These are phyloP conservation scores for Darevskia mixta DNA, from an alignment of 2,797 vertebrate species.

Conservation along the genomic window DNA sequence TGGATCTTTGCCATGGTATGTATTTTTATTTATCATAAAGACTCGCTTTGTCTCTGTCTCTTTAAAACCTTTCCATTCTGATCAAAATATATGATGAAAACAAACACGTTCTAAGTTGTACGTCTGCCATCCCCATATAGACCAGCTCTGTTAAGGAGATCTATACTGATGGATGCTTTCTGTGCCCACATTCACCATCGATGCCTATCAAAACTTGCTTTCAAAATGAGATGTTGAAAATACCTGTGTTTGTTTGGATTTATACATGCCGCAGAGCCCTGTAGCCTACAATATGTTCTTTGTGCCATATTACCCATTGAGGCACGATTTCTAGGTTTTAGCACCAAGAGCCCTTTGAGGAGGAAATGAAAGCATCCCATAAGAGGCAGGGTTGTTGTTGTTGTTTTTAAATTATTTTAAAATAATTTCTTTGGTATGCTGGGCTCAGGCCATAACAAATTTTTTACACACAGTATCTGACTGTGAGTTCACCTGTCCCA, in stretches of 20 bases:
- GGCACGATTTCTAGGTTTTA: constrained; percentile 3
- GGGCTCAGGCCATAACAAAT: neutral
- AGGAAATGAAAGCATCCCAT: constrained; percentile 35
- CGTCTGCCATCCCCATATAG: neutral
- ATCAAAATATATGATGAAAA: neutral
- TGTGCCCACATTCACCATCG: constrained; percentile 15
- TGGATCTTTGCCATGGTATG: neutral
- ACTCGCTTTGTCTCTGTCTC: neutral
- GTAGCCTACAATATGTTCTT: neutral
- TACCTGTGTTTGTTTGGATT: neutral
- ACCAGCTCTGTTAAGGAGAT: neutral
- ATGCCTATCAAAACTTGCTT: constrained; percentile 11
- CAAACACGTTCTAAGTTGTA: neutral
- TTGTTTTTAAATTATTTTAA: constrained; percentile 22
- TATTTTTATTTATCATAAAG: neutral
- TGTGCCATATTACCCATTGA: neutral
- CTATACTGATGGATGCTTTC: constrained; percentile 27
- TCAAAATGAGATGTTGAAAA: constrained; percentile 14
- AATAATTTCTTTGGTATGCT: constrained; percentile 52
- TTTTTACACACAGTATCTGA: constrained; percentile 46
- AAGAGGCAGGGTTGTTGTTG: neutral
- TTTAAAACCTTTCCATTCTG: neutral
- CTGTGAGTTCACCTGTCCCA: constrained; percentile 49
- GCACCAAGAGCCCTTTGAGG: constrained; percentile 39
- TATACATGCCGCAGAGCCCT: neutral